phyloP scores from a whole-genome alignment of 1,140 invertebrate genomes.

The Paraescarpia echinospica region DNA sequence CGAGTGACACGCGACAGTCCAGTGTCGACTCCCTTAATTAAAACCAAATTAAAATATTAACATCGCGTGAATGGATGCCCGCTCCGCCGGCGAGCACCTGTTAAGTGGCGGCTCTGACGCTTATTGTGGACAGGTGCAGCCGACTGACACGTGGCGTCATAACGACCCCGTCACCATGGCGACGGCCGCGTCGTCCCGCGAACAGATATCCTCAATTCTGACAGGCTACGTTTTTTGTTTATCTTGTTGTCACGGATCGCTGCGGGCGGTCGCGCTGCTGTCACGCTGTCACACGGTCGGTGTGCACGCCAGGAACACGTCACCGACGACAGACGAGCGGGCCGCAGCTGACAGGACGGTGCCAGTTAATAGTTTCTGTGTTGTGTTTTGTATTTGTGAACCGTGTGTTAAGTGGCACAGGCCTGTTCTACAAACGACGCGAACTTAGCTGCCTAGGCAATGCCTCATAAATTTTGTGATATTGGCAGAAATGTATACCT shows the following conservation, averaged over 20 bases:
- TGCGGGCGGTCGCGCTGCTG: not conserved
- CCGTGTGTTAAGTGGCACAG: too few species aligned
- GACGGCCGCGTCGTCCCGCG: not conserved
- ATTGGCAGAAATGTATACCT: too few species aligned
- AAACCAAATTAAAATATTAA: not conserved
- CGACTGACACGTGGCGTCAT: not conserved
- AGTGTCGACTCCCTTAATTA: not conserved
- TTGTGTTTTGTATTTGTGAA: too few species aligned
- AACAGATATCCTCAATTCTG: not conserved
- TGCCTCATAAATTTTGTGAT: too few species aligned
- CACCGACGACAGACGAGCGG: not conserved
- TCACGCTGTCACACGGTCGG: not conserved
- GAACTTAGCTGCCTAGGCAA: too few species aligned
- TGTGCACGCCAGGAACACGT: not conserved
- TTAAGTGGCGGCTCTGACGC: not conserved
- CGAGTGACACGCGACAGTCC: not conserved
- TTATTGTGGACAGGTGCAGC: not conserved
- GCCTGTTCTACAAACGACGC: too few species aligned
- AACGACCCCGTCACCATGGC: not conserved
- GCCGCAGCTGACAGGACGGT: not conserved
- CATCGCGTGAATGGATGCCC: not conserved
- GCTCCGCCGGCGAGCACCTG: not conserved
- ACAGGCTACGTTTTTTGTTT: not conserved
- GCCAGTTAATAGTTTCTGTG: not conserved
- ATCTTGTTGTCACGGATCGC: not conserved